phyloP scores from a whole-genome alignment of 2,113 vertebrate species.

The Promerops cafer region DNA sequence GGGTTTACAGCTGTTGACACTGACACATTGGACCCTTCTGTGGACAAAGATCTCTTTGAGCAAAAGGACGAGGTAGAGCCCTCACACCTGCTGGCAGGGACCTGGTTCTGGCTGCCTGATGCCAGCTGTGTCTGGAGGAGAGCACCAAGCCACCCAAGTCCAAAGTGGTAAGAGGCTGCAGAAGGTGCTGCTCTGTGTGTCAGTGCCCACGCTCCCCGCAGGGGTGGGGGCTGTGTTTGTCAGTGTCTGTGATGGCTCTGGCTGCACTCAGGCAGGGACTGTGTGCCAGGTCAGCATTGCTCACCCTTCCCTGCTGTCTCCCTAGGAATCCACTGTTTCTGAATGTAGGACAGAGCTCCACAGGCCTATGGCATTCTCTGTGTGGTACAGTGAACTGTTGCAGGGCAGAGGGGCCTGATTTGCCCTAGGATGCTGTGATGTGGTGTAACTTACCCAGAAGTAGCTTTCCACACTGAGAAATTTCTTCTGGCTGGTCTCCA shows the following conservation, averaged over 20 bases:
- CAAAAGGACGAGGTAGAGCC: neutral
- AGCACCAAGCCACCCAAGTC: neutral
- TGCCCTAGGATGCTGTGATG: accelerated
- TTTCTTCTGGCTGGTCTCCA: neutral
- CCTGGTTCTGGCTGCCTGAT: neutral
- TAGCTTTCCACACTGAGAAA: neutral
- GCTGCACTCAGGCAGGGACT: neutral
- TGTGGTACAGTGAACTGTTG: neutral
- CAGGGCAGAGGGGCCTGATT: neutral
- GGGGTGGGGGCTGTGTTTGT: accelerated
- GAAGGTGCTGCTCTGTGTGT: accelerated
- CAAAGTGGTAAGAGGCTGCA: accelerated
- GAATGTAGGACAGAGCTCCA: neutral
- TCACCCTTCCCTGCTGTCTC: neutral
- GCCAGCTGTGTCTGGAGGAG: neutral
- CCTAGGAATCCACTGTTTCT: accelerated
- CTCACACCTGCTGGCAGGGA: neutral
- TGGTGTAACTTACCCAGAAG: neutral
- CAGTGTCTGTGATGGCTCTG: neutral
- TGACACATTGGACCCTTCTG: accelerated
- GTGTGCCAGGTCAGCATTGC: accelerated
- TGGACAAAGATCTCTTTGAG: neutral
- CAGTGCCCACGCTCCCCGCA: accelerated
- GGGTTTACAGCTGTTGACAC: neutral
- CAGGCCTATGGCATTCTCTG: neutral